Conservation (phyloP, 92 coral and sea anemone genomes). For the Actinostola sp. region DNA sequence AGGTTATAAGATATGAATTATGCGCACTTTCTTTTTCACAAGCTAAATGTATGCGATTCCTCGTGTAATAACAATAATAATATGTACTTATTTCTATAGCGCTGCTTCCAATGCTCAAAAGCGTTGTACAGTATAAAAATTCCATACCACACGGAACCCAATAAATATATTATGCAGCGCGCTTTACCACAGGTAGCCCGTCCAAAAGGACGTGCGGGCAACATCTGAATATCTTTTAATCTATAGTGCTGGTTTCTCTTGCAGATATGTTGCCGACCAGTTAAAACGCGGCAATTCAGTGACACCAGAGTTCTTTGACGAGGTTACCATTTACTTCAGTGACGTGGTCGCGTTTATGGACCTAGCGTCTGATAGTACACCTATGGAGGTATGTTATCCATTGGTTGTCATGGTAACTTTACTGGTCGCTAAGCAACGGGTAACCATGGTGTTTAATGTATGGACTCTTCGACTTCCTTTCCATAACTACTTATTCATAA, state of each 20-base stretch:
- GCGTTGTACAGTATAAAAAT: too few species aligned
- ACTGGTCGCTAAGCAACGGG: too few species aligned
- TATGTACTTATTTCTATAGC: too few species aligned
- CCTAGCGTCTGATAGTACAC: constrained; percentile 85
- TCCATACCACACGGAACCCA: too few species aligned
- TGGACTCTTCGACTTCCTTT: neutral
- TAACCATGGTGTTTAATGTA: neutral
- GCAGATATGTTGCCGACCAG: constrained; percentile 81
- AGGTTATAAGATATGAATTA: too few species aligned
- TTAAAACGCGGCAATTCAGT: constrained; percentile 77
- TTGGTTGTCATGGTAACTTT: neutral
- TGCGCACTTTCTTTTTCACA: too few species aligned
- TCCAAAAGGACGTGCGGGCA: neutral
- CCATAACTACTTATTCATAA: neutral
- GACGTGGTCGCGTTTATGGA: constrained; percentile 82
- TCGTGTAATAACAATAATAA: too few species aligned
- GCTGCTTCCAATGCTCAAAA: too few species aligned
- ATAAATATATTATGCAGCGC: too few species aligned
- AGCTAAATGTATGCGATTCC: too few species aligned
- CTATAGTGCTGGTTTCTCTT: neutral
- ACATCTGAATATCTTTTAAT: neutral
- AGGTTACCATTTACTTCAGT: constrained; percentile 82
- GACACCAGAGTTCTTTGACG: constrained; percentile 76
- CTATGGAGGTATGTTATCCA: constrained; percentile 67
- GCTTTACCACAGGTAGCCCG: too few species aligned